A percentile compares a stretch with the other conserved stretches of the same genome.
phyloP scores from a whole-genome alignment of 1,140 invertebrate species.

The Sitobion miscanthi region DNA sequence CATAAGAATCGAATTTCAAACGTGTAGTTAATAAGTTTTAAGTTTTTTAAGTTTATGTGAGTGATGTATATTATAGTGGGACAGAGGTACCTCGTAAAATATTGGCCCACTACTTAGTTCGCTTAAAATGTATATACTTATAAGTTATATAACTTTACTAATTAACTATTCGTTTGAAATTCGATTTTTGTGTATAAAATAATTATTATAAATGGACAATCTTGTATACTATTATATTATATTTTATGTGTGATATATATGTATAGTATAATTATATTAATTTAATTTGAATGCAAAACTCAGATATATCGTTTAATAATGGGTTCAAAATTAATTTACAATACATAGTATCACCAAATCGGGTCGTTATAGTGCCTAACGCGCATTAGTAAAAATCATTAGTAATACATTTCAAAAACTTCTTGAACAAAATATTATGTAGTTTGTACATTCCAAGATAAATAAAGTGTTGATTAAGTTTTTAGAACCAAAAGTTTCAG shows the following conservation, averaged over 20 bases:
- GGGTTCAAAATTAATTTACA: too few species aligned
- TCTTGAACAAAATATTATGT: too few species aligned
- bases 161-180: background rate
- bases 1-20: background rate
- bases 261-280: too few species aligned
- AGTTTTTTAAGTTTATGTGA: background rate
- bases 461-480: background rate
- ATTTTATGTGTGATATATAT: too few species aligned
- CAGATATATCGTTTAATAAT: background rate
- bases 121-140: background rate
- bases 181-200: background rate
- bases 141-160: background rate
- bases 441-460: background rate
- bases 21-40: background rate
- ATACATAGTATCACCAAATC: background rate
- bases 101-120: background rate
- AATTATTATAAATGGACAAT: background rate
- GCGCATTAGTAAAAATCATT: background rate
- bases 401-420: background rate
- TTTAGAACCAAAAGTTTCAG: background rate
- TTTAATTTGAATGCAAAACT: background rate
- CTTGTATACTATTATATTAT: background rate
- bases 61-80: background rate
- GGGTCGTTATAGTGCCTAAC: background rate
- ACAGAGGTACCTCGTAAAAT: background rate